phyloP scores from a whole-genome alignment of 2,797 vertebrate species.

The Diplodus sargus region DNA sequence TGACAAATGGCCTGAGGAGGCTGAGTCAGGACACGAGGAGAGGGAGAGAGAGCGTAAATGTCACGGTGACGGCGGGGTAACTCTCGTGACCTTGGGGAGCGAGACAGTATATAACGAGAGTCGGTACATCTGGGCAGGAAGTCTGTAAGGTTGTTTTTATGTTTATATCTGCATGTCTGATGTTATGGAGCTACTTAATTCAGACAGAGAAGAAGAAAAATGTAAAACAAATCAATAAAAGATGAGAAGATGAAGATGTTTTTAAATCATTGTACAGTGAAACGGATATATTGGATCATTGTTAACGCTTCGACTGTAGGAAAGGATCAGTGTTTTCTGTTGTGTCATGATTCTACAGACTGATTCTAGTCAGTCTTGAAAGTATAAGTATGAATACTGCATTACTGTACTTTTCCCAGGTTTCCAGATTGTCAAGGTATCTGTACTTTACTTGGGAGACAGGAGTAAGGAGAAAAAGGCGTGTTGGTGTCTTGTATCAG shows the following conservation, averaged over 20 bases:
- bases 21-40: slow-evolving; percentile 16
- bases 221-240: not conserved
- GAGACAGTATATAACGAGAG: slow-evolving; percentile 10
- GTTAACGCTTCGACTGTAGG: no score
- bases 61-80: slow-evolving; percentile 24
- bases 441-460: no score
- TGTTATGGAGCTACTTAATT: not conserved
- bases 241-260: not conserved
- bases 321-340: no score
- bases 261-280: not conserved
- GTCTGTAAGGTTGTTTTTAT: slow-evolving; percentile 19
- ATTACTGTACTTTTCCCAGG: no score
- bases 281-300: not conserved
- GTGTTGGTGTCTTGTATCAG: no score
- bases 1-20: slow-evolving; percentile 24
- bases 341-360: no score
- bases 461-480: no score
- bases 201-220: not conserved
- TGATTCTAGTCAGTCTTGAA: no score
- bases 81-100: slow-evolving; percentile 15
- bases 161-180: slow-evolving; percentile 14
- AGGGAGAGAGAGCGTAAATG: slow-evolving; percentile 32
- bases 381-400: no score
- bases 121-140: slow-evolving; percentile 17
- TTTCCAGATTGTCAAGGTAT: no score